Conservation (phyloP, 2,888 invertebrate genomes). For the Palloptera scutellata region DNA sequence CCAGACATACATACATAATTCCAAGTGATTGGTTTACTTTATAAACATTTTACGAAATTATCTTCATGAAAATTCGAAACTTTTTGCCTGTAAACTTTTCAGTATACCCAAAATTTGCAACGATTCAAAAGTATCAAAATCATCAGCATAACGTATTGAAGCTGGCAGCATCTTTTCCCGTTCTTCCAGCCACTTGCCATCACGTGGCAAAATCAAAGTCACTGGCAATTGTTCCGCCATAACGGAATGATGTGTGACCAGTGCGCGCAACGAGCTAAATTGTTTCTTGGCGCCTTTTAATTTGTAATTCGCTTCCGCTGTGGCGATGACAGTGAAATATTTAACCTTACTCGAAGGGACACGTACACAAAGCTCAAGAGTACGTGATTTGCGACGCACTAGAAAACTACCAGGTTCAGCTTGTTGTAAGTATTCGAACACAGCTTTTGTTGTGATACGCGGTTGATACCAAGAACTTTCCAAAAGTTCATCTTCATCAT, state of each 20-base stretch:
- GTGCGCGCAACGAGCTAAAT: constrained; percentile 86
- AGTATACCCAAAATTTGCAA: constrained; percentile 62
- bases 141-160: constrained; percentile 70
- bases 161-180: constrained; percentile 23
- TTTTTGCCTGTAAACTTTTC: constrained; percentile 54
- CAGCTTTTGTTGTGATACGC: constrained; percentile 51
- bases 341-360: constrained; percentile 52
- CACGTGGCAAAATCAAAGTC: constrained; percentile 80
- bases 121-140: constrained; percentile 77
- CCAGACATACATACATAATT: too few relatives aligned
- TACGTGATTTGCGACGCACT: constrained; percentile 51
- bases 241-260: constrained; percentile 96
- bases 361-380: constrained; percentile 51
- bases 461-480: constrained; percentile 56
- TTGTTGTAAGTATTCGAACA: constrained; percentile 45
- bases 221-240: constrained; percentile 96
- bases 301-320: constrained; percentile 47
- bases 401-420: constrained; percentile 52
- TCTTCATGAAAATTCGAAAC: constrained; percentile 46
- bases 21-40: too few relatives aligned
- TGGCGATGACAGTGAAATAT: constrained; percentile 46
- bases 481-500: constrained; percentile 47
- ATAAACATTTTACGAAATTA: too few relatives aligned
- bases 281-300: constrained; percentile 93
- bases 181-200: constrained; percentile 26